Evolutionary conservation across 2,113 vertebrate species (phyloP).

Genomic region (Brachyistius frenatus): DNA sequence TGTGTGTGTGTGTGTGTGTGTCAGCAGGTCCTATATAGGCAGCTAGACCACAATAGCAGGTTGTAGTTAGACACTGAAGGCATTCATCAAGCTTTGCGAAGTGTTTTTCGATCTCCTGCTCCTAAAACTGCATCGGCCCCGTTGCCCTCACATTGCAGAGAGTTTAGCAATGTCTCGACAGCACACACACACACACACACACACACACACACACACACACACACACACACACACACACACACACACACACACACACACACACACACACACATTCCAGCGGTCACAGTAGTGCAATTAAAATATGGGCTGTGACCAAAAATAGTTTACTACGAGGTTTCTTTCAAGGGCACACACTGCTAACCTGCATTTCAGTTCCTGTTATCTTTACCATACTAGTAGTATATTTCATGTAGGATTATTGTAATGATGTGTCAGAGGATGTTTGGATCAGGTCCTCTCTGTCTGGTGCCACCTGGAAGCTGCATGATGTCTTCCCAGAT

Average conservation of each 20-base stretch:
- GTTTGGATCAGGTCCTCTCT: no score
- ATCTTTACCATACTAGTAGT: not conserved
- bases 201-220: slow-evolving; percentile 34
- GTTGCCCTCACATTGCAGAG: slow-evolving; percentile 34
- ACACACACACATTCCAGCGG: slow-evolving; percentile 54
- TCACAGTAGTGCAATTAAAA: slow-evolving; percentile 48
- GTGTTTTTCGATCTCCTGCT: slow-evolving; percentile 52
- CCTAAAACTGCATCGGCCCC: slow-evolving; percentile 42
- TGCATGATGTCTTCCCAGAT: no score
- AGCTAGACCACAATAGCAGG: slow-evolving; percentile 74
- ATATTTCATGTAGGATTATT: not conserved
- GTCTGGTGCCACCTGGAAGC: no score
- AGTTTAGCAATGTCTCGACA: slow-evolving; percentile 40
- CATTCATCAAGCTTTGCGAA: slow-evolving; percentile 59
- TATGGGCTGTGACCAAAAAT: slow-evolving; percentile 19
- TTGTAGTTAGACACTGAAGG: slow-evolving; percentile 69
- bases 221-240: no score
- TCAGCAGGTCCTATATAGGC: slow-evolving; percentile 62
- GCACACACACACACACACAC: slow-evolving; percentile 31
- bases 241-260: no score
- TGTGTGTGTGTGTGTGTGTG: slow-evolving; percentile 14
- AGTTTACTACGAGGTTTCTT: slow-evolving; percentile 26
- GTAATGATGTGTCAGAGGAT: not conserved
- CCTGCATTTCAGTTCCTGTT: slow-evolving; percentile 12
- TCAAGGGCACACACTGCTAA: not conserved